phyloP scores from a whole-genome alignment of 92 coral and sea anemone genomes.

The Pocillopora meandrina region DNA sequence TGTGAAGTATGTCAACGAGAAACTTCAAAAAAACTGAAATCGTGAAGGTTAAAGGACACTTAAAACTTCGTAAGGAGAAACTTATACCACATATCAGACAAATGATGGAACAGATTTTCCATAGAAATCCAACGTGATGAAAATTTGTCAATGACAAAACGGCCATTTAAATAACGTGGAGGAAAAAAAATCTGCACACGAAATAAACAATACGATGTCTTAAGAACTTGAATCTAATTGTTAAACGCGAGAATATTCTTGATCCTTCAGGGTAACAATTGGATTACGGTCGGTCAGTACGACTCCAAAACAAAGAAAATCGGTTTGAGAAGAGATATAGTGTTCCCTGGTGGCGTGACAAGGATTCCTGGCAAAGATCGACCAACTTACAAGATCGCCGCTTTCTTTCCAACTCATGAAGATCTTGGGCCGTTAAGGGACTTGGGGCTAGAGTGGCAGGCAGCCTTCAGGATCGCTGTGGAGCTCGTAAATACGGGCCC shows the following conservation, averaged over 20 bases:
- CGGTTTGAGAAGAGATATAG: slow-evolving; percentile 78
- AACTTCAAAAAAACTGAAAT: too few relatives aligned
- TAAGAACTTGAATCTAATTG: background rate
- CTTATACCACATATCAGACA: too few relatives aligned
- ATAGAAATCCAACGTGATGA: too few relatives aligned
- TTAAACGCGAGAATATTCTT: background rate
- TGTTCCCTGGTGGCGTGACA: slow-evolving; percentile 94
- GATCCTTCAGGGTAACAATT: slow-evolving; percentile 69
- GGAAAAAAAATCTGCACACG: too few relatives aligned
- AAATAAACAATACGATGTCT: too few relatives aligned
- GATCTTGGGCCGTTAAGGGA: slow-evolving; percentile 80
- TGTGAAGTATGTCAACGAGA: too few relatives aligned
- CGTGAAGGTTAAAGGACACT: too few relatives aligned
- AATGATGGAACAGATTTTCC: too few relatives aligned
- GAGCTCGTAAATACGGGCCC: slow-evolving; percentile 86
- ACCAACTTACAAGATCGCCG: slow-evolving; percentile 99
- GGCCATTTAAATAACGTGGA: too few relatives aligned
- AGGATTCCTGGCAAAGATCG: slow-evolving; percentile 81
- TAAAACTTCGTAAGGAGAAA: too few relatives aligned
- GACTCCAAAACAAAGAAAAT: slow-evolving; percentile 73
- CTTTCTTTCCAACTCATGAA: slow-evolving; percentile 86
- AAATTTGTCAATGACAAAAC: too few relatives aligned
- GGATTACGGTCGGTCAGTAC: slow-evolving; percentile 94
- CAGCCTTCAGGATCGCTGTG: slow-evolving; percentile 93
- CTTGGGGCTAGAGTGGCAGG: slow-evolving; percentile 94